Conservation (phyloP, 2,888 invertebrate genomes). For the Meta bourneti region DNA sequence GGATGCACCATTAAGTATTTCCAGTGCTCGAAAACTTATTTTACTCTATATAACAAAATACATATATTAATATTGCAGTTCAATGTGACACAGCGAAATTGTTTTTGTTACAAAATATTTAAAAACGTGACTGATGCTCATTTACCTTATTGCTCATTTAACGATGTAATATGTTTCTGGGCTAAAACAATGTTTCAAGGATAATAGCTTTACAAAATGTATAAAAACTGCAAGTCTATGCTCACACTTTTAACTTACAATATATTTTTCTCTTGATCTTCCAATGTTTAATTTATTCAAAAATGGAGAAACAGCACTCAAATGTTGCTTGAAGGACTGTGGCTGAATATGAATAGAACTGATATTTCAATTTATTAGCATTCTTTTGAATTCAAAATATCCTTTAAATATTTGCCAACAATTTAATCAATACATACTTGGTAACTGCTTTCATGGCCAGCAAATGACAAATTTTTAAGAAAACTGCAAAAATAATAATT, state of each 20-base stretch:
- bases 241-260: slow-evolving; percentile 82
- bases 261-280: slow-evolving; percentile 83
- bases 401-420: not conserved
- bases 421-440: slow-evolving; percentile 79
- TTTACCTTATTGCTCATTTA: too few relatives aligned
- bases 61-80: too few relatives aligned
- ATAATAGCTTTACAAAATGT: too few relatives aligned
- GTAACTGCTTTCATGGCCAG: slow-evolving; percentile 83
- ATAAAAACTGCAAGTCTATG: too few relatives aligned
- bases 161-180: too few relatives aligned
- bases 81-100: too few relatives aligned
- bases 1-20: too few relatives aligned
- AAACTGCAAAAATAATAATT: slow-evolving; percentile 79
- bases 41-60: too few relatives aligned
- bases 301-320: slow-evolving; percentile 79
- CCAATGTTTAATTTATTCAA: slow-evolving; percentile 85
- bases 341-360: slow-evolving; percentile 34
- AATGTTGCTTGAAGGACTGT: slow-evolving; percentile 66
- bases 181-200: too few relatives aligned
- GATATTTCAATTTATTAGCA: slow-evolving; percentile 6
- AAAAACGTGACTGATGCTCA: too few relatives aligned
- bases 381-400: not conserved
- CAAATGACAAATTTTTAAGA: slow-evolving; percentile 85
- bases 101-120: too few relatives aligned
- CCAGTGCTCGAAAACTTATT: too few relatives aligned